Evolutionary conservation across 2,113 vertebrate species (phyloP), one percentile per base, ranked within the genome.

Genomic region (Trogon surrucura): DNA sequence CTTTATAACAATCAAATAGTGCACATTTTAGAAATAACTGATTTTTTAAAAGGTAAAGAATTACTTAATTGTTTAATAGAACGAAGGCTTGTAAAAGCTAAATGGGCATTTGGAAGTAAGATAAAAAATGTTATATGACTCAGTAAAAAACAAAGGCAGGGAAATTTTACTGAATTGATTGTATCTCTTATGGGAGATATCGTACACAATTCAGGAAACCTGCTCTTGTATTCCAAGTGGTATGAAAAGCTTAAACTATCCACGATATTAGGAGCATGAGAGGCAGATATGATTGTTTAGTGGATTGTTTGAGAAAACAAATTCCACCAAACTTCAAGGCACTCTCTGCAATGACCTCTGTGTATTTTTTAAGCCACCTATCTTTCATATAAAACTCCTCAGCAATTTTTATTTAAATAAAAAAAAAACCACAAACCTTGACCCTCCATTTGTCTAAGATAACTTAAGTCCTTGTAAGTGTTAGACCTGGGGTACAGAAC

Each of bases 401-500:
- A 81, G 51, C 0, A 0, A n/a, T 30, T 90, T 88, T 84, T 71
- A 58, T 74, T 90, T 67, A 45, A 70, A 78, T 21, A 78, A 81
- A 77, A 86, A 72, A 61, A 9, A 47, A 41, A 41, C 38, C 9
- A 20, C 80, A 95, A 91, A 66, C 44, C 34, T 77, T 86, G 83
- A 81, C 61, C 30, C 22, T 81, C 16, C 23, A 50, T 81, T 92
- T 88, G 10, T 65, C 82, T 70, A 56, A 94, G 65, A 75, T 69
- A 89, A 90, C 64, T 91, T 61, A 56, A 92, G 83, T 92, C 87
- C 81, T 82, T 94, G 45, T 51, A 87, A 91, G 66, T 58, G 41
- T 54, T 66, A 85, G 65, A 65, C 56, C 26, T 71, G 34, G 85
- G 89, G 85, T 74, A 93, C 79, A 81, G 81, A 93, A 56, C 38